A percentile compares a stretch with the other conserved stretches of the same genome.
Evolutionary conservation across 2,797 vertebrate species (phyloP).

Genomic region (Rhinella marina): DNA sequence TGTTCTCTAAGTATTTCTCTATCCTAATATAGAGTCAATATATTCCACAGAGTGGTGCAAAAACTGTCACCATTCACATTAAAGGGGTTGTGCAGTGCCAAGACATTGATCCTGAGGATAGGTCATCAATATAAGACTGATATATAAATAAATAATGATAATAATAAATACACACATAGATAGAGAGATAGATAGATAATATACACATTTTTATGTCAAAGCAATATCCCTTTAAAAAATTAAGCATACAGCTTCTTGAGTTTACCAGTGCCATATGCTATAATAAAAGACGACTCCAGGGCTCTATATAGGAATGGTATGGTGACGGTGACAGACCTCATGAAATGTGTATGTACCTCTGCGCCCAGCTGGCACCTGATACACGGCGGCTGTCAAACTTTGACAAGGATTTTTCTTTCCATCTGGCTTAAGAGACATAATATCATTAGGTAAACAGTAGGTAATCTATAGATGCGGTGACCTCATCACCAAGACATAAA

Average conservation of each 20-base stretch:
- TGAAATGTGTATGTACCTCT: constrained; percentile 5
- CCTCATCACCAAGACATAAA: constrained; percentile 36
- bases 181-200: no score
- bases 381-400: neutral
- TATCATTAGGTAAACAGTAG: constrained; percentile 36
- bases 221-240: no score
- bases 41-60: neutral
- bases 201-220: no score
- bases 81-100: no score
- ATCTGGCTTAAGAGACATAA: constrained; percentile 22
- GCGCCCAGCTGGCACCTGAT: constrained; percentile 10
- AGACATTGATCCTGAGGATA: no score
- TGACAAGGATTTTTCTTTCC: constrained; percentile 28
- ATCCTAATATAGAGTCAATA: neutral
- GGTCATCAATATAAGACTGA: no score
- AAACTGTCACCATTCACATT: no score
- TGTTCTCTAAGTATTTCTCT: neutral
- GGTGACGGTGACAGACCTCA: neutral
- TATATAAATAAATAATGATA: no score
- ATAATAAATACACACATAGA: no score
- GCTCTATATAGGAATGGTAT: neutral
- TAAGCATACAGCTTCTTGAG: no score
- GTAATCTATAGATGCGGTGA: constrained; percentile 50
- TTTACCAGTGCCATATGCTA: no score
- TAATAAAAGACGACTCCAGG: neutral